Evolutionary conservation across 2,113 vertebrate genomes (phyloP).

Genomic region (Chinchilla lanigera): DNA sequence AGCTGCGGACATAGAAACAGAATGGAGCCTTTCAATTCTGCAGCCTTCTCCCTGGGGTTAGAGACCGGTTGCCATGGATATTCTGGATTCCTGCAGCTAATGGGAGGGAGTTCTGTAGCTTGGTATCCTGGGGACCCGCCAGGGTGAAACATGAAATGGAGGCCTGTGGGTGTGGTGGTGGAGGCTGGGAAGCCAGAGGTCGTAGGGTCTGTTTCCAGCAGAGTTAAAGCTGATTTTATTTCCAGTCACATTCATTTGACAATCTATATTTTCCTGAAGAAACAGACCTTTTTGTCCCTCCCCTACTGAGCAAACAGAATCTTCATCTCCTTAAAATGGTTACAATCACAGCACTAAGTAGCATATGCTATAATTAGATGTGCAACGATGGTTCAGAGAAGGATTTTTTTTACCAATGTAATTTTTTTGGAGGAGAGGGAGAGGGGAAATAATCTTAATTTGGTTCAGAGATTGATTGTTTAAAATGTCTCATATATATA

Average conservation of each 20-base stretch:
- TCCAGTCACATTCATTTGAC: conserved; percentile 80
- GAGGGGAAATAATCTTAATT: conserved; percentile 51
- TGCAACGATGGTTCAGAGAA: neutral
- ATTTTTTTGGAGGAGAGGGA: conserved; percentile 5
- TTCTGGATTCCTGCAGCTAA: conserved; percentile 94
- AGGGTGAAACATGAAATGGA: conserved; percentile 87
- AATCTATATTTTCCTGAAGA: conserved; percentile 76
- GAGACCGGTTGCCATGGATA: conserved; percentile 98
- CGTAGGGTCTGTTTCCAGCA: conserved; percentile 81
- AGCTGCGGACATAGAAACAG: conserved; percentile 91
- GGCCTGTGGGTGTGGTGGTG: conserved; percentile 87
- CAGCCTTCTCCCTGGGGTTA: conserved; percentile 94
- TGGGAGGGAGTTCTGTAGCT: conserved; percentile 93
- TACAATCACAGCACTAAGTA: conserved; percentile 14
- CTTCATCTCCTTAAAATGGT: conserved; percentile 76
- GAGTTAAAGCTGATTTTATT: conserved; percentile 76
- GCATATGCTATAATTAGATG: conserved; percentile 67
- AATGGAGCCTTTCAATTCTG: conserved; percentile 92
- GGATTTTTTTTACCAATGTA: conserved; percentile 7
- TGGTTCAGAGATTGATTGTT: conserved; percentile 52
- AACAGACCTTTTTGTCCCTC: conserved; percentile 68
- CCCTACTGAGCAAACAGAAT: conserved; percentile 31
- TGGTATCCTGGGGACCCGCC: conserved; percentile 90
- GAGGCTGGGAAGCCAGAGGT: conserved; percentile 87
- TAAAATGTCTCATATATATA: neutral